A percentile compares a stretch with the other conserved stretches of the same genome.
Evolutionary conservation across 2,888 invertebrate species (phyloP).

Genomic region (Rhimphoctona megacephalus): DNA sequence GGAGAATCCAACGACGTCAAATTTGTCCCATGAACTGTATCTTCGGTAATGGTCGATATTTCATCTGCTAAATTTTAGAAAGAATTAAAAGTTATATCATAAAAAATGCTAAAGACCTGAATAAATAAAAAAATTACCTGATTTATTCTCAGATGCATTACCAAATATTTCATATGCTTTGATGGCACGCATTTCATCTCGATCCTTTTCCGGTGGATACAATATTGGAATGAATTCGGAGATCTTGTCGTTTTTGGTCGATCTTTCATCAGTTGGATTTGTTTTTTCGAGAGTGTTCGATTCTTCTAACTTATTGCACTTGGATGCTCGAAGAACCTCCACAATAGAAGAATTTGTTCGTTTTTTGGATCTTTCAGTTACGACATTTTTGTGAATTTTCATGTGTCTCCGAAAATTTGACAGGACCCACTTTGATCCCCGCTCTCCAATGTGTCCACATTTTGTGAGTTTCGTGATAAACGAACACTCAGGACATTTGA

Average conservation of each 20-base stretch:
- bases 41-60: constrained; percentile 1
- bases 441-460: constrained; percentile 11
- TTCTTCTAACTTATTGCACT: constrained; percentile 30
- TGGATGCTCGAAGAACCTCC: constrained; percentile 23
- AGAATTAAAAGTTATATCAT: constrained; percentile 1
- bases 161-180: neutral
- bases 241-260: neutral
- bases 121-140: constrained; percentile 8
- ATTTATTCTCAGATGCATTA: too few species aligned
- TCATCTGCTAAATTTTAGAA: constrained; percentile 8
- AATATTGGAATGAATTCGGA: constrained; percentile 4
- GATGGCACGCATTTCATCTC: neutral
- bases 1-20: neutral
- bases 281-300: constrained; percentile 1
- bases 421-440: constrained; percentile 37
- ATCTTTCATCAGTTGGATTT: constrained; percentile 1
- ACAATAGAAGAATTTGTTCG: constrained; percentile 25
- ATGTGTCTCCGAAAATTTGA: constrained; percentile 27
- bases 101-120: neutral
- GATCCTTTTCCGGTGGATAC: constrained; percentile 1
- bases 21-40: neutral
- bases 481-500: constrained; percentile 44
- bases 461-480: constrained; percentile 32
- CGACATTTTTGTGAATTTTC: constrained; percentile 7
- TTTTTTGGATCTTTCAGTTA: constrained; percentile 10